phyloP scores from a whole-genome alignment of 2,797 vertebrate species.

The Tokudaia muenninki region DNA sequence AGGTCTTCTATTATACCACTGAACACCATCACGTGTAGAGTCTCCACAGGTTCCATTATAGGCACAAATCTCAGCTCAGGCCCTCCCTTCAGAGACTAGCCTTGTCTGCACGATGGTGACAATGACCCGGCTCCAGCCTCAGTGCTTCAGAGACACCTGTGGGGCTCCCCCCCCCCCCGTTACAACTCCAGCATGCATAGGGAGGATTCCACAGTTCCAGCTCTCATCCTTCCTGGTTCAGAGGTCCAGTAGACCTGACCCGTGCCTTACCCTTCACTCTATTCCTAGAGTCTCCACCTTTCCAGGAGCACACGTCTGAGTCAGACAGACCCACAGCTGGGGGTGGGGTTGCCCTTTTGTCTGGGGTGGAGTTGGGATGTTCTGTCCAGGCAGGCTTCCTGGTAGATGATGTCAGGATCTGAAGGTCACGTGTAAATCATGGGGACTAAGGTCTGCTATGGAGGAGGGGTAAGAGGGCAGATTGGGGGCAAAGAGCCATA shows the following conservation, averaged over 20 bases:
- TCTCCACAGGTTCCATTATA: not conserved
- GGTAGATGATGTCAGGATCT: constrained; percentile 19
- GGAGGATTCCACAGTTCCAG: not conserved
- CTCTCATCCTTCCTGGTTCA: not conserved
- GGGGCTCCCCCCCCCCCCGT: not conserved
- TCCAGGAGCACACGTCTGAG: constrained; percentile 24
- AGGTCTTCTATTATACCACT: not conserved
- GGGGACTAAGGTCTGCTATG: not conserved
- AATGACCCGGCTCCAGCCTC: not conserved
- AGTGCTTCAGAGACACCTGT: not conserved
- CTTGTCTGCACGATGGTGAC: not conserved
- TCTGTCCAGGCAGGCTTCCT: constrained; percentile 11
- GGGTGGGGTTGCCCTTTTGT: not conserved
- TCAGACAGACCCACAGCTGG: constrained; percentile 17
- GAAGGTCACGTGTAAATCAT: constrained; percentile 23
- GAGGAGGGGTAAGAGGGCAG: not conserved
- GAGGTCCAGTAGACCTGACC: not conserved
- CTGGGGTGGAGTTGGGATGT: not conserved
- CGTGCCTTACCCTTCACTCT: not conserved
- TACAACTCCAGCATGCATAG: not conserved
- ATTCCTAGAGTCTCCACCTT: not conserved
- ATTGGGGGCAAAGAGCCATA: not conserved
- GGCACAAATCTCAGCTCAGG: not conserved
- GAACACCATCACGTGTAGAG: not conserved
- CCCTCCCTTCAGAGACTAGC: not conserved